Conservation (phyloP, 2,113 vertebrate genomes). For the Ageneiosus marmoratus region DNA sequence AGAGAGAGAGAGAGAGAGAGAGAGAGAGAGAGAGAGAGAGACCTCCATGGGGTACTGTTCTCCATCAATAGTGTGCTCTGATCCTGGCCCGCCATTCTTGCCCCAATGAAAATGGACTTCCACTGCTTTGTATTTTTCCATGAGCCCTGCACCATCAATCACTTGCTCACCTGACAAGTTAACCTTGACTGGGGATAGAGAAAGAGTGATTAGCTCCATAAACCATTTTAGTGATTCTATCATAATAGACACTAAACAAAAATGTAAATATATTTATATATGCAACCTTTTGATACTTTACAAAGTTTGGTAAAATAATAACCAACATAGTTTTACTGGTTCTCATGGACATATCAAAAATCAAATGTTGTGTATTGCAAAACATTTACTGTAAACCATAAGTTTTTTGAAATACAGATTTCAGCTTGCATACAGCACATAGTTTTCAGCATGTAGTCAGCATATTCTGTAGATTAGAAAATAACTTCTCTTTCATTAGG, state of each 20-base stretch:
- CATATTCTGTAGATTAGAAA: neutral
- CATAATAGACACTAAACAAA: neutral
- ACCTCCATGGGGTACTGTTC: slow-evolving; percentile 85
- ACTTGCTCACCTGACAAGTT: slow-evolving; percentile 13
- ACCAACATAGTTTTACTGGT: neutral
- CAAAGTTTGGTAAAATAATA: neutral
- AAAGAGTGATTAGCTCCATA: neutral
- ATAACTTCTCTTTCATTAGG: neutral
- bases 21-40: neutral
- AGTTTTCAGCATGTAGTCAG: neutral
- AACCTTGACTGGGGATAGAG: slow-evolving; percentile 70
- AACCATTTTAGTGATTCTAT: neutral
- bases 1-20: too few relatives aligned
- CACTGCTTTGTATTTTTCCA: slow-evolving; percentile 65
- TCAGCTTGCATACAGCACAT: neutral
- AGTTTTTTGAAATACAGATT: neutral
- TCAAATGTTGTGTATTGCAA: neutral
- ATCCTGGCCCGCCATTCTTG: slow-evolving; percentile 21
- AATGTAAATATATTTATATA: neutral
- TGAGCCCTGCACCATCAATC: slow-evolving; percentile 70
- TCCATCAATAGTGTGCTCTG: slow-evolving; percentile 84
- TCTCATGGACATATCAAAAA: neutral
- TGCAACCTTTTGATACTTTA: neutral
- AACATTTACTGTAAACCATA: neutral
- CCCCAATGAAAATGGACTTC: slow-evolving; percentile 88